Evolutionary conservation across 2,888 invertebrate species (phyloP).

Genomic region (Fabriciana adippe): DNA sequence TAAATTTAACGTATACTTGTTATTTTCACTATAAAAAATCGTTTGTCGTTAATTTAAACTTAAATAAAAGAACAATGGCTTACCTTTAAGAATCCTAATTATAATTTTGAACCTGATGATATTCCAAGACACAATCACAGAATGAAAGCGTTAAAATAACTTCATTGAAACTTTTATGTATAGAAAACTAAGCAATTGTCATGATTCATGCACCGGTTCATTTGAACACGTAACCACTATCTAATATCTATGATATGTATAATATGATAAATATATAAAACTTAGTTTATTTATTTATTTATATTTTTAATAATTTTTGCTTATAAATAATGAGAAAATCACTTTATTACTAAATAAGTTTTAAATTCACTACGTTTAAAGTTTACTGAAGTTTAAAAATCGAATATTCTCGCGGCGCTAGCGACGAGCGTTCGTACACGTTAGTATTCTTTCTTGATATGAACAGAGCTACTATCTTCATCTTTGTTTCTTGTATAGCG

Average conservation of each 20-base stretch:
- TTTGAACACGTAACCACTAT: conserved; percentile 34
- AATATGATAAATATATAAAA: neutral
- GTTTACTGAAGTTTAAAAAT: conserved; percentile 47
- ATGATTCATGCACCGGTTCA: conserved; percentile 50
- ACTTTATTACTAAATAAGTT: neutral
- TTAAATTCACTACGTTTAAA: conserved; percentile 28
- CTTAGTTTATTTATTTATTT: neutral
- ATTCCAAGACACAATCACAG: neutral
- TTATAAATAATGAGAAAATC: neutral
- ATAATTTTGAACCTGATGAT: too few species aligned
- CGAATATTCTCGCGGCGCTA: conserved; percentile 52
- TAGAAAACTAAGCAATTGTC: conserved; percentile 25
- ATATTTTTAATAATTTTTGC: neutral
- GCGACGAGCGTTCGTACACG: conserved; percentile 59
- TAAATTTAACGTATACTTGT: too few species aligned
- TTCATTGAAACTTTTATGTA: conserved; percentile 20
- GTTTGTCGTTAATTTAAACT: too few species aligned
- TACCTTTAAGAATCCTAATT: neutral
- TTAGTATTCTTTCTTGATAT: conserved; percentile 59
- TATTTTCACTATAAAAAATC: too few species aligned
- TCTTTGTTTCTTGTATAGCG: conserved; percentile 51
- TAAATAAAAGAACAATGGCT: neutral
- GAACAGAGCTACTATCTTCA: conserved; percentile 46
- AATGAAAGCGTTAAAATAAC: conserved; percentile 12
- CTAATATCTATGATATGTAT: conserved; percentile 17